Percentiles rank a stretch among this genome's conserved stretches.
Evolutionary conservation across 1,140 invertebrate species (phyloP).

Genomic region (Polypedilum pembai): DNA sequence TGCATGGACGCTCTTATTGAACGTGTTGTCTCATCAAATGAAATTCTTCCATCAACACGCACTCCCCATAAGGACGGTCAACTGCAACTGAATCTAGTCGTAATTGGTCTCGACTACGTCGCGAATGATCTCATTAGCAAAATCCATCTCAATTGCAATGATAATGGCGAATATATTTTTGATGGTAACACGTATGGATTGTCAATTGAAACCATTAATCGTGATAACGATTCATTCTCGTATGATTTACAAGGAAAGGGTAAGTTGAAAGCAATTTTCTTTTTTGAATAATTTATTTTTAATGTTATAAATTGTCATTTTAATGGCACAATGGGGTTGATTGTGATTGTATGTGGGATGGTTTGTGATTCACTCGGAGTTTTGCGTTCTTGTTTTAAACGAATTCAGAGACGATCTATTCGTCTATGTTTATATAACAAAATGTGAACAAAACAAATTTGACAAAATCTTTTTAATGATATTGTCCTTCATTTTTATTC

Average conservation of each 20-base stretch:
- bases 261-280: slow-evolving; percentile 44
- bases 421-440: no score
- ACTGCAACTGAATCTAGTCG: slow-evolving; percentile 59
- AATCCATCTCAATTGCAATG: slow-evolving; percentile 53
- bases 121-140: slow-evolving; percentile 70
- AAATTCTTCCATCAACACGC: slow-evolving; percentile 30
- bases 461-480: no score
- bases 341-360: no score
- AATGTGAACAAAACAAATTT: no score
- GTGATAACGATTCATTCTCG: slow-evolving; percentile 52
- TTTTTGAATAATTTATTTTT: no score
- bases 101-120: slow-evolving; percentile 68
- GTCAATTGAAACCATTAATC: slow-evolving; percentile 66
- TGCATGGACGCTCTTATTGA: slow-evolving; percentile 85
- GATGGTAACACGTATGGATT: slow-evolving; percentile 79
- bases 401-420: no score
- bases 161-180: slow-evolving; percentile 78
- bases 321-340: no score
- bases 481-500: no score
- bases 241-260: slow-evolving; percentile 45
- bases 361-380: no score
- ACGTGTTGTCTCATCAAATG: slow-evolving; percentile 62
- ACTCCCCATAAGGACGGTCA: not conserved
- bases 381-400: no score
- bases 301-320: no score